Evolutionary conservation across 2,888 invertebrate genomes (phyloP).

Genomic region (Sminthurinus aureus): DNA sequence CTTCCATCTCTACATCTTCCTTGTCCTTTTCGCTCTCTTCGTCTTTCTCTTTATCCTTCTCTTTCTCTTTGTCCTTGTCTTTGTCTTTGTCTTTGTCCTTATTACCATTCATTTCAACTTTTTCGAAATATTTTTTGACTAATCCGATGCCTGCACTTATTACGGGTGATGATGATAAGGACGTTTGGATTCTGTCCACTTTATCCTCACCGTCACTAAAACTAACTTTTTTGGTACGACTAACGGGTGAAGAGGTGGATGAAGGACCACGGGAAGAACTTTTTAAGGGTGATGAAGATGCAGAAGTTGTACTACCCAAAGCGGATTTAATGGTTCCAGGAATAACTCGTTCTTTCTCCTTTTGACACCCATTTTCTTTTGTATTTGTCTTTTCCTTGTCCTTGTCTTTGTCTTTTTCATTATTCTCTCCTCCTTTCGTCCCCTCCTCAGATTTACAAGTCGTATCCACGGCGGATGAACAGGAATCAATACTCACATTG

Average conservation of each 20-base stretch:
- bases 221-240: conserved; percentile 27
- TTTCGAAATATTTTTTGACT: neutral
- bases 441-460: neutral
- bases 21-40: neutral
- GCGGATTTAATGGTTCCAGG: neutral
- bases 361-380: neutral
- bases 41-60: neutral
- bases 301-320: neutral
- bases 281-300: conserved; percentile 9
- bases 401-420: neutral
- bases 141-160: neutral
- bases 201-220: conserved; percentile 21
- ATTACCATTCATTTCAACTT: neutral
- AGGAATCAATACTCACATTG: conserved; percentile 68
- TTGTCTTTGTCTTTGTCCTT: conserved; percentile 4
- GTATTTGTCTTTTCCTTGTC: neutral
- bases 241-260: neutral
- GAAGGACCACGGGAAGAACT: neutral
- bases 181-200: too few species aligned
- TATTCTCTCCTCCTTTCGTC: neutral
- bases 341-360: neutral
- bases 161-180: neutral
- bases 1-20: neutral
- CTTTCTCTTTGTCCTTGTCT: neutral
- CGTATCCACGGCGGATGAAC: conserved; percentile 67